Evolutionary conservation across 2,113 vertebrate species (phyloP).

Genomic region (Halichoeres trimaculatus): DNA sequence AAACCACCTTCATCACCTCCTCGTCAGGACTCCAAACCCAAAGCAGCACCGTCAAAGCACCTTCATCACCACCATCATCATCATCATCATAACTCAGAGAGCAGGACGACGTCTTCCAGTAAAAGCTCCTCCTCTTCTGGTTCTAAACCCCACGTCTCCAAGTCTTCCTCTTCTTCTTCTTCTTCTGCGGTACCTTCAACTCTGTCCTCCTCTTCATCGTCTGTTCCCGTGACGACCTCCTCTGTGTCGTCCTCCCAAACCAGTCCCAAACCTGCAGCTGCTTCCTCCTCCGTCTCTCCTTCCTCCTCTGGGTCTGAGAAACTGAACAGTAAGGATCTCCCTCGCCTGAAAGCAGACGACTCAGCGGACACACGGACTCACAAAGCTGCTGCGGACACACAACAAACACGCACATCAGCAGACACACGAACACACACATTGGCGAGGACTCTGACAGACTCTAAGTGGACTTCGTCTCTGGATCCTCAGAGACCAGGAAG

Average conservation of each 20-base stretch:
- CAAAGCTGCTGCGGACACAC: not conserved
- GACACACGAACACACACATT: constrained; percentile 28
- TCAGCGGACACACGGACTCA: constrained; percentile 24
- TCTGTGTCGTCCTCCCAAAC: constrained; percentile 15
- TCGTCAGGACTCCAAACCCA: constrained; percentile 77
- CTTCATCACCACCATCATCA: constrained; percentile 49
- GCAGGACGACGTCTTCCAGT: constrained; percentile 51
- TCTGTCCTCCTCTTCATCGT: constrained; percentile 33
- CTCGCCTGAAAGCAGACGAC: not conserved
- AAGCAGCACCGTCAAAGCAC: constrained; percentile 56
- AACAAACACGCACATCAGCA: not conserved
- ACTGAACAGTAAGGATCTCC: not conserved
- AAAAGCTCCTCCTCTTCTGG: not conserved
- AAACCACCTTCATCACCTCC: constrained; percentile 51
- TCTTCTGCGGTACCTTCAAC: not conserved
- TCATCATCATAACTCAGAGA: constrained; percentile 38
- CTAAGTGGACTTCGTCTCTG: constrained; percentile 27
- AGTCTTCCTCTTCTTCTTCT: constrained; percentile 35
- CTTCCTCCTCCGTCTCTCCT: constrained; percentile 29
- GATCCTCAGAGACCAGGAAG: constrained; percentile 50
- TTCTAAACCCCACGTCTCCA: constrained; percentile 34
- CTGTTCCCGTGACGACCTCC: constrained; percentile 13
- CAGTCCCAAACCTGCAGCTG: not conserved
- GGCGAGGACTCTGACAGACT: constrained; percentile 12
- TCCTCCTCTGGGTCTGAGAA: constrained; percentile 19